These are phyloP conservation scores for Wiebesia pumilae DNA, from an alignment of 1,140 invertebrate genomes.

Conservation along the genomic window DNA sequence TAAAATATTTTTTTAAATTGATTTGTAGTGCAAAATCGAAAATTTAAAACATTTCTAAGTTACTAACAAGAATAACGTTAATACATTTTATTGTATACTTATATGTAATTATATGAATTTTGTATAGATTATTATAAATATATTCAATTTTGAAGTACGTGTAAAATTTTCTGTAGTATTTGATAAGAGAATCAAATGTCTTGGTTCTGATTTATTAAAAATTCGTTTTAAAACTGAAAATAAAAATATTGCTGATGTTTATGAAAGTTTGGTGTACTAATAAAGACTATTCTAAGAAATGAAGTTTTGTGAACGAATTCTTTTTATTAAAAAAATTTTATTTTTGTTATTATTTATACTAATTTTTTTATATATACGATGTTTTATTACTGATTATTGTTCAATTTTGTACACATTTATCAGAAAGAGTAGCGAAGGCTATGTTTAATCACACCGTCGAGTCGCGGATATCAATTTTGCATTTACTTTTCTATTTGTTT, in stretches of 20 bases:
- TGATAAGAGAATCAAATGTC: background rate
- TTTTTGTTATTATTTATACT: conserved; percentile 40
- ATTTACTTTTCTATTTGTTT: conserved; percentile 25
- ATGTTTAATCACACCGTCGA: conserved; percentile 16
- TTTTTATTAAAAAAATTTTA: conserved; percentile 52
- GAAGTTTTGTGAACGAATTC: conserved; percentile 37
- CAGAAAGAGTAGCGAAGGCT: conserved; percentile 24
- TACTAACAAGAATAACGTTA: background rate
- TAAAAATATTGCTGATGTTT: conserved; percentile 16
- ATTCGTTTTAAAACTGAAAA: background rate
- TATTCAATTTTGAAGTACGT: conserved; percentile 37
- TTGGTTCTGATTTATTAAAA: background rate
- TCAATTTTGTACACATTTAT: conserved; percentile 28
- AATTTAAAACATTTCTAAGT: background rate
- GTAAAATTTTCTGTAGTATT: background rate
- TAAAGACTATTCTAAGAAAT: conserved; percentile 35
- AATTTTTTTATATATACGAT: conserved; percentile 37
- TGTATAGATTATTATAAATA: conserved; percentile 56
- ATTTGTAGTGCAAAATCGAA: background rate
- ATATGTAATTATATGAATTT: conserved; percentile 48
- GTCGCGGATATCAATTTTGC: conserved; percentile 18
- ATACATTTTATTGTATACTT: conserved; percentile 24
- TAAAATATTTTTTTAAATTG: background rate
- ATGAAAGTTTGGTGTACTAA: conserved; percentile 34
- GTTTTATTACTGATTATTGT: conserved; percentile 36